These are phyloP conservation scores for Atherinosoma microstoma DNA, from an alignment of 2,797 vertebrate species.

Conservation along the genomic window DNA sequence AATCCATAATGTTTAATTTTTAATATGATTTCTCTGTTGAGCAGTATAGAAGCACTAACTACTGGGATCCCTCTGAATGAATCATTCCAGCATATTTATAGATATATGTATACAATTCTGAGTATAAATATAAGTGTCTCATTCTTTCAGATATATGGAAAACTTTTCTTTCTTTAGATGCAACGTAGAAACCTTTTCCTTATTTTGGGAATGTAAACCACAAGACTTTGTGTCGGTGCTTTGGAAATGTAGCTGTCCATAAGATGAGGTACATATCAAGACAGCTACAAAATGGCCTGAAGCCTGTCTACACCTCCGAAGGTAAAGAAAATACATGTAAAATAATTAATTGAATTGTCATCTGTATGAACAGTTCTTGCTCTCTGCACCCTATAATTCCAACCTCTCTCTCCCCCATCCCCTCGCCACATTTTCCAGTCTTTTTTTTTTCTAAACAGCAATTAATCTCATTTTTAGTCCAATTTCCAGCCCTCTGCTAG, in stretches of 20 bases:
- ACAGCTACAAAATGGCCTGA: conserved; percentile 41
- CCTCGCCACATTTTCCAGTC: conserved; percentile 92
- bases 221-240: conserved; percentile 14
- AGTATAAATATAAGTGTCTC: neutral
- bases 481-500: conserved; percentile 99
- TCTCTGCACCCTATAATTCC: conserved; percentile 99
- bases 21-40: conserved; percentile 19
- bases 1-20: conserved; percentile 32
- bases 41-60: conserved; percentile 29
- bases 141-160: neutral
- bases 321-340: conserved; percentile 87
- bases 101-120: neutral
- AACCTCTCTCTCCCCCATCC: conserved; percentile 94
- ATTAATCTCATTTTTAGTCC: conserved; percentile 99
- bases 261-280: conserved; percentile 44
- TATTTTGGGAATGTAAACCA: conserved; percentile 13
- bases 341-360: conserved; percentile 94
- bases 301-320: conserved; percentile 61
- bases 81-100: neutral
- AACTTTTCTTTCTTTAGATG: conserved; percentile 28
- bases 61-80: conserved; percentile 22
- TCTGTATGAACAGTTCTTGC: conserved; percentile 94
- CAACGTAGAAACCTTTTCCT: conserved; percentile 31
- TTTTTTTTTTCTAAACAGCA: conserved; percentile 98
- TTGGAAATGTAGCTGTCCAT: conserved; percentile 39